Conservation (phyloP, 1,140 invertebrate species). For the Tetraneura akinire region DNA sequence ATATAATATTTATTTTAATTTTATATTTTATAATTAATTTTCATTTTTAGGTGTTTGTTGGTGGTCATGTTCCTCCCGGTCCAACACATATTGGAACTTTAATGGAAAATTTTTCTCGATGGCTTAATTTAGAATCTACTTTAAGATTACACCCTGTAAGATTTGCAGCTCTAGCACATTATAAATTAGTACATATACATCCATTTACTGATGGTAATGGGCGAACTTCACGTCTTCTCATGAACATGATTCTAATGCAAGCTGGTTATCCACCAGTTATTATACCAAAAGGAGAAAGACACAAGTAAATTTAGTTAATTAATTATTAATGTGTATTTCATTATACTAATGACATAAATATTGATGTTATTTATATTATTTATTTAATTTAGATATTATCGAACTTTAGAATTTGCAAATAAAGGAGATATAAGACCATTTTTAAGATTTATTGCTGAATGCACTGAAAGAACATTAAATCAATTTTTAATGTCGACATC, state of each 20-base stretch:
- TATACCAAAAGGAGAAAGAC: slow-evolving; percentile 85
- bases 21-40: neutral
- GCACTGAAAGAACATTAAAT: slow-evolving; percentile 90
- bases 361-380: neutral
- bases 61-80: slow-evolving; percentile 84
- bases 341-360: no score
- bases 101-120: slow-evolving; percentile 86
- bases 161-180: slow-evolving; percentile 92
- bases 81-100: slow-evolving; percentile 76
- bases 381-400: slow-evolving; percentile 68
- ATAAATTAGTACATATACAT: slow-evolving; percentile 94
- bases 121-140: slow-evolving; percentile 87
- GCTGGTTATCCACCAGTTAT: slow-evolving; percentile 96
- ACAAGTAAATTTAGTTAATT: slow-evolving; percentile 54
- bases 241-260: slow-evolving; percentile 97
- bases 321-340: neutral
- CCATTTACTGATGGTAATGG: slow-evolving; percentile 94
- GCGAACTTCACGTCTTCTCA: slow-evolving; percentile 87
- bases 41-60: slow-evolving; percentile 68
- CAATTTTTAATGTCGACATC: slow-evolving; percentile 83
- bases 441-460: slow-evolving; percentile 91
- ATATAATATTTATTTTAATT: neutral
- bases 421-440: slow-evolving; percentile 90
- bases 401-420: slow-evolving; percentile 86
- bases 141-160: slow-evolving; percentile 83